Conservation (phyloP, 2,888 invertebrate species). For the Cryptophagus acutangulus region DNA sequence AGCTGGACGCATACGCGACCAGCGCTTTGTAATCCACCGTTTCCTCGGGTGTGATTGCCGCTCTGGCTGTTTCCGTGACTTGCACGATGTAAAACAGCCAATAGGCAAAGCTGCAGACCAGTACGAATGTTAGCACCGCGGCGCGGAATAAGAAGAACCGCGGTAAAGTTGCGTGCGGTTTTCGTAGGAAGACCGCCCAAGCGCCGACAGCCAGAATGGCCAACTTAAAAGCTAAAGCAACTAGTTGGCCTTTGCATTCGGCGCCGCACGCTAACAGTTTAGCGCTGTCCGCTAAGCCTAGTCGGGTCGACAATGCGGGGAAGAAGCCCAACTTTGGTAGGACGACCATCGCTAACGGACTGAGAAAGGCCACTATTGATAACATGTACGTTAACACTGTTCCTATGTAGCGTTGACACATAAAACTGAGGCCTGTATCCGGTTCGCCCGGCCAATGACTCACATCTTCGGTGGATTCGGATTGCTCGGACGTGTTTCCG, state of each 20-base stretch:
- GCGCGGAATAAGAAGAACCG: slow-evolving; percentile 88
- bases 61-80: slow-evolving; percentile 74
- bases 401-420: slow-evolving; percentile 79
- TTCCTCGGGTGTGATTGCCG: slow-evolving; percentile 73
- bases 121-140: slow-evolving; percentile 79
- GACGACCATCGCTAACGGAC: slow-evolving; percentile 92
- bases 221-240: slow-evolving; percentile 87
- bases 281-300: slow-evolving; percentile 64
- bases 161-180: slow-evolving; percentile 82
- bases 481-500: slow-evolving; percentile 93
- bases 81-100: slow-evolving; percentile 98
- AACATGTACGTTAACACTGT: slow-evolving; percentile 74
- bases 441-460: slow-evolving; percentile 74
- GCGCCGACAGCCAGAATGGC: slow-evolving; percentile 82
- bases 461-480: slow-evolving; percentile 88
- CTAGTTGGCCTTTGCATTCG: slow-evolving; percentile 89
- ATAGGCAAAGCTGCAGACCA: slow-evolving; percentile 91
- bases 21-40: slow-evolving; percentile 81
- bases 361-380: slow-evolving; percentile 78
- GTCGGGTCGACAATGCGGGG: slow-evolving; percentile 65
- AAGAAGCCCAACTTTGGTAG: slow-evolving; percentile 86
- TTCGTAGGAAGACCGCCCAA: slow-evolving; percentile 88
- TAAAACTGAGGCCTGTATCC: slow-evolving; percentile 66
- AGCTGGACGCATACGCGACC: slow-evolving; percentile 87
- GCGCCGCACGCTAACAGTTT: slow-evolving; percentile 80